These are phyloP conservation scores for Sebastes hubbsi DNA, from an alignment of 2,797 vertebrate genomes.

Conservation along the genomic window DNA sequence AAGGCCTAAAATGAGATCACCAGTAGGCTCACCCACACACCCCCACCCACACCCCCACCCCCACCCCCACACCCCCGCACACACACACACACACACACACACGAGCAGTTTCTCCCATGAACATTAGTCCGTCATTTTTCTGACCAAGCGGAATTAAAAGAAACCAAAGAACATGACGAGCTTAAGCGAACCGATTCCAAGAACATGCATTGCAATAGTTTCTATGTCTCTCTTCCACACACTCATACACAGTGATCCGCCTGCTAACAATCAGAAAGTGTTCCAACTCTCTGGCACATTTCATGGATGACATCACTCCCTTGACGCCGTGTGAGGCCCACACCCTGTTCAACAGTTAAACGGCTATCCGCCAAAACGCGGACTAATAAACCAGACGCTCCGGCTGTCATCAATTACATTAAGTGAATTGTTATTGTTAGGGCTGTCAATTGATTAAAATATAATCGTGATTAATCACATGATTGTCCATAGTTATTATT, in stretches of 20 bases:
- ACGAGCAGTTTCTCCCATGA: constrained; percentile 55
- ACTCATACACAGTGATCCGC: constrained; percentile 29
- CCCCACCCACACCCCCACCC: no score
- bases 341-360: constrained; percentile 55
- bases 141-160: constrained; percentile 59
- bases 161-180: constrained; percentile 42
- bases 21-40: constrained; percentile 22
- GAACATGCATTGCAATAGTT: constrained; percentile 13
- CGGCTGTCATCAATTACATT: background rate
- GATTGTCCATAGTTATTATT: no score
- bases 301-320: constrained; percentile 76
- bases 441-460: no score
- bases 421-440: background rate
- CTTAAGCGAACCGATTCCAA: constrained; percentile 11
- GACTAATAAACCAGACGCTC: constrained; percentile 3
- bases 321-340: constrained; percentile 60
- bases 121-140: constrained; percentile 40
- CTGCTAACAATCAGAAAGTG: constrained; percentile 70
- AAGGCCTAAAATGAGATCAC: constrained; percentile 71
- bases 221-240: constrained; percentile 9
- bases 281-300: constrained; percentile 69
- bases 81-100: constrained; percentile 25
- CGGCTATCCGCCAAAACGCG: background rate
- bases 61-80: no score
- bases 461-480: no score